phyloP scores from a whole-genome alignment of 2,797 vertebrate species.

The Alfaro cultratus region DNA sequence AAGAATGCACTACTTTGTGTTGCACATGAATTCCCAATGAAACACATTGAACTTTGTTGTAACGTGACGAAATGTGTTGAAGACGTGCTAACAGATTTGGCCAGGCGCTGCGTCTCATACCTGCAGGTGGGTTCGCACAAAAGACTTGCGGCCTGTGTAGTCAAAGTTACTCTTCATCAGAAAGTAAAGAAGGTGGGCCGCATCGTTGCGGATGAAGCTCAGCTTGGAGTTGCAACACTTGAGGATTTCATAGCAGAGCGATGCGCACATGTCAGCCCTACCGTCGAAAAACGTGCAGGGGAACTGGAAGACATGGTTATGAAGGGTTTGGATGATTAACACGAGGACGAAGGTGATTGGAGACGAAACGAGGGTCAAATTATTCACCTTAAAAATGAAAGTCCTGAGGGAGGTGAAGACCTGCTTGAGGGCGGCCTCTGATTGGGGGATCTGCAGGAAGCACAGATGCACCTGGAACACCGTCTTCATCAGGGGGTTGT shows the following conservation, averaged over 20 bases:
- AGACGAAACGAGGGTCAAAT: background rate
- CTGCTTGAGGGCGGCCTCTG: conserved; percentile 92
- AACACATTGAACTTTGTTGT: background rate
- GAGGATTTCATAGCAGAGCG: conserved; percentile 95
- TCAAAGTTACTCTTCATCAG: conserved; percentile 99
- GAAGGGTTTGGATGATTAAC: background rate
- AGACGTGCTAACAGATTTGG: background rate
- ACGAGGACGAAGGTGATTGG: background rate
- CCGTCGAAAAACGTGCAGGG: conserved; percentile 96
- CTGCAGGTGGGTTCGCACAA: conserved; percentile 96
- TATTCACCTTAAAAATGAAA: conserved; percentile 93
- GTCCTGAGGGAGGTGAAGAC: conserved; percentile 93
- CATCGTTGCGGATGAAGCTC: conserved; percentile 92
- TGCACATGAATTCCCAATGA: background rate
- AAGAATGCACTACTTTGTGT: background rate
- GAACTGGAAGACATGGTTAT: conserved; percentile 80
- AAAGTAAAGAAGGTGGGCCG: conserved; percentile 95
- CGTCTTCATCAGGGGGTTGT: conserved; percentile 98
- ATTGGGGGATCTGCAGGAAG: conserved; percentile 97
- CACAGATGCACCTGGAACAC: conserved; percentile 96
- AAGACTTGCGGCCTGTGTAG: conserved; percentile 94
- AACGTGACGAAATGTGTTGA: background rate
- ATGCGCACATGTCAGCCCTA: conserved; percentile 95
- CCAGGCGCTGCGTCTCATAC: conserved; percentile 58
- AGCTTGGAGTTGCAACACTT: conserved; percentile 98